Evolutionary conservation across 2,113 vertebrate species (phyloP).

Genomic region (Bubo bubo): DNA sequence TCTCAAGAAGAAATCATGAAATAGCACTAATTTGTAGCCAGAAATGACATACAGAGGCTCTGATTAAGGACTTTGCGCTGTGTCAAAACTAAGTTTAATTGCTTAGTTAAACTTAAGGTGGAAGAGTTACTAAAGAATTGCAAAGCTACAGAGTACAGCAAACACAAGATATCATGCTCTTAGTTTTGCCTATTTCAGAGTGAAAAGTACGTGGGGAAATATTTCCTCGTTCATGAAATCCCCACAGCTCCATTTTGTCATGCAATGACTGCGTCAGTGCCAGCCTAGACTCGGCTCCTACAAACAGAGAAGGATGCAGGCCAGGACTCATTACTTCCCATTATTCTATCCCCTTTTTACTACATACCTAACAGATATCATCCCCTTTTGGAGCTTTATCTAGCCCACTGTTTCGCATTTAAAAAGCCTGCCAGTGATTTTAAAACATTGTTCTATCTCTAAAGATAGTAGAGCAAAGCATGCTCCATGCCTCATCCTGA

Average conservation of each 20-base stretch:
- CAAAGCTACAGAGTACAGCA: neutral
- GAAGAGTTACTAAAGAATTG: neutral
- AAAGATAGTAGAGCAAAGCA: neutral
- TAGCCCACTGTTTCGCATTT: neutral
- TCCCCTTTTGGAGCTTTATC: neutral
- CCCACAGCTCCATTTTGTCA: neutral
- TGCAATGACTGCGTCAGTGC: neutral
- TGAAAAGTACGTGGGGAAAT: neutral
- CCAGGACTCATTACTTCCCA: neutral
- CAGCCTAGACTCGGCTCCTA: neutral
- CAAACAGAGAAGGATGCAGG: neutral
- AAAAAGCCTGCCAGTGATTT: neutral
- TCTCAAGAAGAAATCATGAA: neutral
- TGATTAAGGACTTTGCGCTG: neutral
- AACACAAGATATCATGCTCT: neutral
- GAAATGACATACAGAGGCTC: neutral
- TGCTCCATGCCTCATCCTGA: conserved; percentile 3
- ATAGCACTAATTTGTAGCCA: neutral
- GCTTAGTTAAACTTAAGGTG: neutral
- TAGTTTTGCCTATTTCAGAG: neutral
- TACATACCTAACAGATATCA: neutral
- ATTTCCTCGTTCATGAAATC: fast-evolving
- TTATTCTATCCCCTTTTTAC: neutral
- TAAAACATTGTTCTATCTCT: neutral
- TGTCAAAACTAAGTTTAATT: neutral